These are phyloP conservation scores for Bemisia tabaci DNA, from an alignment of 1,140 invertebrate species.

Conservation along the genomic window DNA sequence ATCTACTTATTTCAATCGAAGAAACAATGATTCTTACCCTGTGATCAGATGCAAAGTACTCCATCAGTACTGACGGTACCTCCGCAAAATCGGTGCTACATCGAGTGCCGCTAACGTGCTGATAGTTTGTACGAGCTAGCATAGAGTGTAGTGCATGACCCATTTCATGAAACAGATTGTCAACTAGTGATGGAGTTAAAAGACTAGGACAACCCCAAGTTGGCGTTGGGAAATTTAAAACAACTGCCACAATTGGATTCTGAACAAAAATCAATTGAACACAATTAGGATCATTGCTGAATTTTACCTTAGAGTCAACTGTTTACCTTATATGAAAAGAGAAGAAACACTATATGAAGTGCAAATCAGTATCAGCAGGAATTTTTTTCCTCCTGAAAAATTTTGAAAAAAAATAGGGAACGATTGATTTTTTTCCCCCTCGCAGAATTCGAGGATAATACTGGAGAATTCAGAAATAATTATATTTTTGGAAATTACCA, in stretches of 20 bases:
- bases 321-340: too few species aligned
- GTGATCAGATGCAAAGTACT: slow-evolving; percentile 88
- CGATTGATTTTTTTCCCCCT: too few species aligned
- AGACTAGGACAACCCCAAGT: slow-evolving; percentile 62
- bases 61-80: slow-evolving; percentile 95
- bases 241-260: slow-evolving; percentile 85
- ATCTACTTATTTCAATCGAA: too few species aligned
- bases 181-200: slow-evolving; percentile 67
- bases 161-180: slow-evolving; percentile 98
- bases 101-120: slow-evolving; percentile 93
- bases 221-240: slow-evolving; percentile 70
- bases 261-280: slow-evolving; percentile 33
- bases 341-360: too few species aligned
- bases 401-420: too few species aligned
- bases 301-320: too few species aligned
- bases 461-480: too few species aligned
- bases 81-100: slow-evolving; percentile 97
- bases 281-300: too few species aligned
- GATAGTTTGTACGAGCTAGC: slow-evolving; percentile 86
- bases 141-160: slow-evolving; percentile 99
- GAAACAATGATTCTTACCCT: slow-evolving; percentile 40
- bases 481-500: too few species aligned
- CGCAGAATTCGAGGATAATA: too few species aligned
- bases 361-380: too few species aligned
- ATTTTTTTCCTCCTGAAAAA: too few species aligned